These are phyloP conservation scores for Onychomys leucogaster DNA, from an alignment of 2,797 vertebrate genomes.

Conservation along the genomic window DNA sequence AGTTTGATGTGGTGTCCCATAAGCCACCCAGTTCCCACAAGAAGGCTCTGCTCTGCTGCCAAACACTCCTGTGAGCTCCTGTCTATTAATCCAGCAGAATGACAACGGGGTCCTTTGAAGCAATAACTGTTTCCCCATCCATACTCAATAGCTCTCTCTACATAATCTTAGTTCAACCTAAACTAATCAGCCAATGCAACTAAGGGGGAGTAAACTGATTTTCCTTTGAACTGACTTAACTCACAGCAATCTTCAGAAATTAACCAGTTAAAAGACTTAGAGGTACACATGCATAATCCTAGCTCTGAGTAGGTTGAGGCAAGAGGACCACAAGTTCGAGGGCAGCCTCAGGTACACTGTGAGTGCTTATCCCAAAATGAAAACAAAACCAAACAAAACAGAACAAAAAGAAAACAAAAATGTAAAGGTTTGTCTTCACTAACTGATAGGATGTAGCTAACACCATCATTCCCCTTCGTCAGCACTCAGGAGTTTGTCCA, in stretches of 20 bases:
- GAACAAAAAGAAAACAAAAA: neutral
- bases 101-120: slow-evolving; percentile 19
- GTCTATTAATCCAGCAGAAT: slow-evolving; percentile 4
- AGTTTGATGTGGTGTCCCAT: neutral
- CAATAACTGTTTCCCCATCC: slow-evolving; percentile 55
- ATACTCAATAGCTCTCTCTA: slow-evolving; percentile 21
- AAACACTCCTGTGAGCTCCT: neutral
- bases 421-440: neutral
- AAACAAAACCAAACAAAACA: neutral
- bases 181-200: slow-evolving; percentile 45
- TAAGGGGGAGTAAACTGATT: slow-evolving; percentile 26
- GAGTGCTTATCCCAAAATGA: neutral
- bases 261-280: slow-evolving; percentile 5
- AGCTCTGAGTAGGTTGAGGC: neutral
- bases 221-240: slow-evolving; percentile 29
- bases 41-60: neutral
- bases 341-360: neutral
- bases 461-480: neutral
- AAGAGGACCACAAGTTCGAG: neutral
- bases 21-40: neutral
- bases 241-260: slow-evolving; percentile 4
- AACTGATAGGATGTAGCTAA: neutral
- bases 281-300: neutral
- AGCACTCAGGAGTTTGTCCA: neutral
- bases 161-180: neutral